A percentile compares a stretch with the other conserved stretches of the same genome.
These are phyloP conservation scores for Otus scops DNA, from an alignment of 2,797 vertebrate genomes.

Conservation along the genomic window DNA sequence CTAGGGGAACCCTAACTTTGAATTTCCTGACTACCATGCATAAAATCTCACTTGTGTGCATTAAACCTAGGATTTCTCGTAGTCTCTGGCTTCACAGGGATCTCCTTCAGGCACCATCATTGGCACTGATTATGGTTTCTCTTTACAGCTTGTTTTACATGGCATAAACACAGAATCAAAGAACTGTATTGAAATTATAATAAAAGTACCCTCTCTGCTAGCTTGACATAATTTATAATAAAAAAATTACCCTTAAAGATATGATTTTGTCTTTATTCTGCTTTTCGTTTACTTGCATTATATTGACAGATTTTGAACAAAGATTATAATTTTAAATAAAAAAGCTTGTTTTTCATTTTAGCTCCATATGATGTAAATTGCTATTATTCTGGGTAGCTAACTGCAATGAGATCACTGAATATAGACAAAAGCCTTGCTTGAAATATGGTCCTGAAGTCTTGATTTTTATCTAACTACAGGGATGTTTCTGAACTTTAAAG, in stretches of 20 bases:
- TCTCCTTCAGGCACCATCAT: slow-evolving; percentile 2
- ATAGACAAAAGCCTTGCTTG: neutral
- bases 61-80: neutral
- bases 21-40: slow-evolving; percentile 18
- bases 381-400: neutral
- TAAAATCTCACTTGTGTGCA: neutral
- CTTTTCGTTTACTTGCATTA: neutral
- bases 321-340: neutral
- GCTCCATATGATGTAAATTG: neutral
- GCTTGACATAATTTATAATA: neutral
- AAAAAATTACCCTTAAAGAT: neutral
- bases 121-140: neutral
- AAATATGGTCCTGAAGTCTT: neutral
- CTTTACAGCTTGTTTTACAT: slow-evolving; percentile 22
- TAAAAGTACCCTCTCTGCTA: neutral
- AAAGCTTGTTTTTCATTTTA: neutral
- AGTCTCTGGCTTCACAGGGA: neutral
- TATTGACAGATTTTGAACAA: neutral
- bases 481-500: neutral
- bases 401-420: neutral
- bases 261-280: neutral
- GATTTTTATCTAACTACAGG: neutral
- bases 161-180: neutral
- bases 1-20: slow-evolving; percentile 56
- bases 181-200: neutral